A percentile compares a stretch with the other conserved stretches of the same genome.
Evolutionary conservation across 2,888 invertebrate genomes (phyloP).

Genomic region (Sinhomidia bicolor): DNA sequence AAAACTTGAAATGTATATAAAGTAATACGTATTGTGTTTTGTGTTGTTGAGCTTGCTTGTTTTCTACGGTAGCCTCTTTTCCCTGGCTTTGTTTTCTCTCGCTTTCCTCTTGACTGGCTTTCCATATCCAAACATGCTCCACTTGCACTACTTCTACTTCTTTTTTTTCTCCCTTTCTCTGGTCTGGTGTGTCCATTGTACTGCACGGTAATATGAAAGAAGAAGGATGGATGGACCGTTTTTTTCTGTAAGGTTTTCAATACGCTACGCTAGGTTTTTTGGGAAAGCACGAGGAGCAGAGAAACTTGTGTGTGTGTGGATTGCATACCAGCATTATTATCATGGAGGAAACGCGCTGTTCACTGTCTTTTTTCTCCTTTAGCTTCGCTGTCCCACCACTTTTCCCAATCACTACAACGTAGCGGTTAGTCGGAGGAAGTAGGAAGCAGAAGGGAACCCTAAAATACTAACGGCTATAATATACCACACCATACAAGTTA

Average conservation of each 20-base stretch:
- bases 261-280: neutral
- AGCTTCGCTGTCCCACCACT: slow-evolving; percentile 11
- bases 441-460: slow-evolving; percentile 38
- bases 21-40: neutral
- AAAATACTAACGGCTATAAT: no score
- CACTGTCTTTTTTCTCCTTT: slow-evolving; percentile 15
- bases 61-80: slow-evolving; percentile 75
- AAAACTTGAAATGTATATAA: neutral
- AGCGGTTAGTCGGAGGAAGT: slow-evolving; percentile 51
- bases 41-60: neutral
- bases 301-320: neutral
- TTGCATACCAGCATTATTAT: neutral
- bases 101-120: slow-evolving; percentile 54
- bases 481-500: neutral
- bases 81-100: slow-evolving; percentile 62
- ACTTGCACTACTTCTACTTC: neutral
- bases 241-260: neutral
- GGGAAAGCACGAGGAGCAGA: neutral
- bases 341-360: neutral
- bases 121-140: slow-evolving; percentile 65
- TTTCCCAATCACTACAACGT: slow-evolving; percentile 54
- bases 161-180: neutral
- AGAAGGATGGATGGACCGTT: neutral
- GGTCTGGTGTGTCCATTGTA: neutral
- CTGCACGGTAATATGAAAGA: neutral